phyloP scores from a whole-genome alignment of 2,797 vertebrate genomes.

The Dromococcyx pavoninus region DNA sequence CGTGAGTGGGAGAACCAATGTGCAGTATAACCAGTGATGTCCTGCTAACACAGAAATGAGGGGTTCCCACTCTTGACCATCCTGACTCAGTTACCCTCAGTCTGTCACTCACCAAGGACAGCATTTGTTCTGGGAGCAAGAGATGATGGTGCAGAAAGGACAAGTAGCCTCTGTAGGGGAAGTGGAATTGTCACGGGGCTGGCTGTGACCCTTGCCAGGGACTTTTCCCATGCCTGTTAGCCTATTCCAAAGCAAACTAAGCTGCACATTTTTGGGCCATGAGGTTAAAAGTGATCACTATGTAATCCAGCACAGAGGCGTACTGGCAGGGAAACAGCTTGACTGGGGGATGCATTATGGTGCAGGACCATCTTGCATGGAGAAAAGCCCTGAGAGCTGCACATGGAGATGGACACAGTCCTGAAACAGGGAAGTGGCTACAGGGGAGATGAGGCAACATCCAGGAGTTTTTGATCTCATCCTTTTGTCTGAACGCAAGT shows the following conservation, averaged over 20 bases:
- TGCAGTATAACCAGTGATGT: not conserved
- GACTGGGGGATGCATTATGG: not conserved
- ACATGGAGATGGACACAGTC: not conserved
- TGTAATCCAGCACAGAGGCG: not conserved
- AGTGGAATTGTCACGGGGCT: not conserved
- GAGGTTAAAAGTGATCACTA: not conserved
- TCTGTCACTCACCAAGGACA: not conserved
- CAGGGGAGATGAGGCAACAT: not conserved
- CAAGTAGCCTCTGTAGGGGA: not conserved
- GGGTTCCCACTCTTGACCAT: not conserved
- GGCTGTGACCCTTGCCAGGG: not conserved
- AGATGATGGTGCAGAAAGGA: not conserved
- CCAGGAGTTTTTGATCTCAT: not conserved
- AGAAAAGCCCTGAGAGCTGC: not conserved
- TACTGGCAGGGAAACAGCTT: not conserved
- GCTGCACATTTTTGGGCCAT: not conserved
- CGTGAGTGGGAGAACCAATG: not conserved
- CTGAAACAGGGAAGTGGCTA: not conserved
- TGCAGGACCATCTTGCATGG: not conserved
- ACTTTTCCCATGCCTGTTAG: not conserved
- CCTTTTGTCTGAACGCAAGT: not conserved
- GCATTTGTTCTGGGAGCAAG: not conserved
- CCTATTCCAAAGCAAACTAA: not conserved
- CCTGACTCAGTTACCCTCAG: not conserved
- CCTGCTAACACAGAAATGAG: not conserved